Base-by-base conservation (phyloP, 2,113 vertebrate species). In the Ceratotherium simum region DNA sequence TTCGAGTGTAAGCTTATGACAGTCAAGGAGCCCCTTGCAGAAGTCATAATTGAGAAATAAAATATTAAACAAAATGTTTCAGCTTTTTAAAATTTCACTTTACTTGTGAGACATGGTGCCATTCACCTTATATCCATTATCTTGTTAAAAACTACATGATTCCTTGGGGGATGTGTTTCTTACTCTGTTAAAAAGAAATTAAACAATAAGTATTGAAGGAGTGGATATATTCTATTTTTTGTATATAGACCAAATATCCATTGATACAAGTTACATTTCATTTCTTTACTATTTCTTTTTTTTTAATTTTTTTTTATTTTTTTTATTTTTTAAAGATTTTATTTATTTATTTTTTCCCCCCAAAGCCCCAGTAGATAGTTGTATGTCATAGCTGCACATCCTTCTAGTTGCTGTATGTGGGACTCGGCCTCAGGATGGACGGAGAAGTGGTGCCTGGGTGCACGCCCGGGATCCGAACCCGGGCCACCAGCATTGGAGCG, bases 21-120 rank as follows among this genome's bases (percentile, higher is more conserved):
- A 89, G 23, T 89, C 23, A 60, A 82, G 33, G 42, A 89, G 10
- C 14, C 16, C 46, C 18, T 93, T 86, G 33, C 16, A 65, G 23
- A 96, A 80, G 62, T 70, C 48, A 12, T 85, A 60, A 79, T 21
- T 94, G 92, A 91, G n/a, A 76, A 95, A 58, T 90, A 69, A 95
- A 96, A 93, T 69, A 48, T 65, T 70, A 93, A 80, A 54, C 36
- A 96, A 70, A 86, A 21, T 58, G 67, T 94, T 81, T 60, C 48
- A 80, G 31, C 51, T 33, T 86, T 90, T 86, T 51, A 54, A 95
- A 83, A 48, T 69, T 95, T 79, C 17, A 46, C 36, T 39, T 64
- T 82, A 58, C 23, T 65, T 90, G 25, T 92, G 75, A 97, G 21
- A 5, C 25, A 27, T 60, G 33, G 14, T 70, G 12, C 13, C 85